Conservation (phyloP, 2,888 invertebrate species). For the Ophion costatus region DNA sequence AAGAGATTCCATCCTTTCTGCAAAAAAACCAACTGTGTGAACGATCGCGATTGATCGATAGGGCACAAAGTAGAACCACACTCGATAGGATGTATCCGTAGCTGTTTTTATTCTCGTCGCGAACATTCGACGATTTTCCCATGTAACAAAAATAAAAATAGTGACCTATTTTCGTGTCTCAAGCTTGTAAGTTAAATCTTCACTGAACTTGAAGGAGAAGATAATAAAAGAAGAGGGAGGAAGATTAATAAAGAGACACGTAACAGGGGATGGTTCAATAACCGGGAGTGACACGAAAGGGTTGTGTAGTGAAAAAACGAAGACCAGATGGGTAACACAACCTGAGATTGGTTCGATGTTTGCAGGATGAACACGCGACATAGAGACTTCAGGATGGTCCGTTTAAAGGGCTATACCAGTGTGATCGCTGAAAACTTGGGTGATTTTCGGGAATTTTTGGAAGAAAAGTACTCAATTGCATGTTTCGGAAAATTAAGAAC, state of each 20-base stretch:
- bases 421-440: no score
- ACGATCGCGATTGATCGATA: background rate
- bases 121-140: background rate
- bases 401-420: no score
- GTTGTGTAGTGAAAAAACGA: conserved; percentile 50
- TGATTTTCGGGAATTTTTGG: no score
- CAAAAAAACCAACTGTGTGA: background rate
- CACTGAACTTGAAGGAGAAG: conserved; percentile 6
- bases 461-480: no score
- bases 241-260: no score
- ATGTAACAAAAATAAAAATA: background rate
- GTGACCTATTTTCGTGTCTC: conserved; percentile 37
- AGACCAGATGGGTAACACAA: conserved; percentile 47
- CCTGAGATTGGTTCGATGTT: conserved; percentile 66
- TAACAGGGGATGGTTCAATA: conserved; percentile 28
- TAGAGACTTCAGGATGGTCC: conserved; percentile 24
- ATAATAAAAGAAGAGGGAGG: background rate
- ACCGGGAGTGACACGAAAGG: conserved; percentile 38
- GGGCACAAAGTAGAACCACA: background rate
- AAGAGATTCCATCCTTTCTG: background rate
- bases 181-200: conserved; percentile 18
- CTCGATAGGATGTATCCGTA: background rate
- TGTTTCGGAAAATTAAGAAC: no score
- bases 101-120: background rate
- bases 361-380: conserved; percentile 59